Conservation (phyloP, 2,888 invertebrate genomes). For the Ptilodon capucinus region DNA sequence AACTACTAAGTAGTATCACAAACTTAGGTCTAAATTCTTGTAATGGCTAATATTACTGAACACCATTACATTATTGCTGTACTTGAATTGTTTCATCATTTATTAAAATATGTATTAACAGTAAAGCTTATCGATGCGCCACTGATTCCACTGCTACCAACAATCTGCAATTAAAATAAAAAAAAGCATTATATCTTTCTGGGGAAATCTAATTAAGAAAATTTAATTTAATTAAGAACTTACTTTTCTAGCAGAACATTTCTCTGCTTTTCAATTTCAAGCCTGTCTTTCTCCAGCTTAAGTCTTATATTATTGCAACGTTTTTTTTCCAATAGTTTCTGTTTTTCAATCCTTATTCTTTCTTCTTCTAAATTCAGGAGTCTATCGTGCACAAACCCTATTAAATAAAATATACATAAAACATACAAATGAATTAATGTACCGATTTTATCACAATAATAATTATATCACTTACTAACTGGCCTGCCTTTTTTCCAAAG, state of each 20-base stretch:
- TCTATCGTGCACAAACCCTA: constrained; percentile 57
- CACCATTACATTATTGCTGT: constrained; percentile 23
- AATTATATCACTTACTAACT: constrained; percentile 42
- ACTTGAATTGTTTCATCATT: constrained; percentile 12
- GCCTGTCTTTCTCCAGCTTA: constrained; percentile 59
- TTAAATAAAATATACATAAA: constrained; percentile 2
- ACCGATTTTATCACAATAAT: not conserved
- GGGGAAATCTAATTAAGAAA: not conserved
- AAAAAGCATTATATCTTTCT: not conserved
- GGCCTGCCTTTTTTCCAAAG: constrained; percentile 58
- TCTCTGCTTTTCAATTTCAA: constrained; percentile 59
- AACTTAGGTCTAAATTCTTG: constrained; percentile 20
- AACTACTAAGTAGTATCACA: constrained; percentile 34
- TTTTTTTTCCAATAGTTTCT: constrained; percentile 60
- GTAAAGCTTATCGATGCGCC: constrained; percentile 23
- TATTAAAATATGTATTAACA: constrained; percentile 12
- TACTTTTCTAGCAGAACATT: constrained; percentile 60
- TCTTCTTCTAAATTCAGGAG: constrained; percentile 60
- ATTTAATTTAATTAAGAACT: constrained; percentile 9
- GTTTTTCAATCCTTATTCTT: constrained; percentile 59
- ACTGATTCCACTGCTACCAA: constrained; percentile 56
- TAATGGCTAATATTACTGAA: constrained; percentile 6
- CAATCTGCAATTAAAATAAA: constrained; percentile 35
- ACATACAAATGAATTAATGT: not conserved
- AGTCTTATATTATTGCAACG: constrained; percentile 61